Evolutionary conservation across 2,797 vertebrate species (phyloP).

Genomic region (Xenopus petersii): DNA sequence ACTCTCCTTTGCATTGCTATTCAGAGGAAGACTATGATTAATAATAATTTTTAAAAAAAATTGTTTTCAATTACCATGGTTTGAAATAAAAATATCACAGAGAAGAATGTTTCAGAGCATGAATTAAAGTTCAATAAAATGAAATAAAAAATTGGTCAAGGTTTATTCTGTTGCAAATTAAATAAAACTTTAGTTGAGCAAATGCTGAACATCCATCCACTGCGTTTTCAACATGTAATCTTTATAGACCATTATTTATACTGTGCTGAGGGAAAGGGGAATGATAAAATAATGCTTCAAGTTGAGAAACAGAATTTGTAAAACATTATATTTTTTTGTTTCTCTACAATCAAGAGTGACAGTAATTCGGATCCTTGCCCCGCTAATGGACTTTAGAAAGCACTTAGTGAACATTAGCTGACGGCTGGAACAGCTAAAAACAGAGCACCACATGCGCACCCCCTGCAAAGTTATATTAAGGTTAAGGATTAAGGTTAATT

Average conservation of each 20-base stretch:
- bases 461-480: conserved; percentile 18
- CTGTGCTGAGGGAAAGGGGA: conserved; percentile 2
- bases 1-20: no score
- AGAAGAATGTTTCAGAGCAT: no score
- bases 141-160: no score
- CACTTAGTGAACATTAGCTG: conserved; percentile 42
- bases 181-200: no score
- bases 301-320: not conserved
- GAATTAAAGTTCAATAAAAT: no score
- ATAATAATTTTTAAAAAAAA: no score
- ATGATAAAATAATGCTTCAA: conserved; percentile 19
- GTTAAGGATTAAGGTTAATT: conserved; percentile 27
- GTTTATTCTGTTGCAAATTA: no score
- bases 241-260: not conserved
- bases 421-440: conserved; percentile 26
- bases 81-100: no score
- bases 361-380: conserved; percentile 34
- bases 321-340: conserved; percentile 4
- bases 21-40: no score
- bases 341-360: conserved; percentile 16
- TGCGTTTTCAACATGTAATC: not conserved
- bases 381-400: conserved; percentile 37
- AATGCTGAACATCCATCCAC: no score
- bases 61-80: no score
- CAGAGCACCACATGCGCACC: conserved; percentile 5